phyloP scores from a whole-genome alignment of 2,888 invertebrate genomes.

The Clusia tigrina region DNA sequence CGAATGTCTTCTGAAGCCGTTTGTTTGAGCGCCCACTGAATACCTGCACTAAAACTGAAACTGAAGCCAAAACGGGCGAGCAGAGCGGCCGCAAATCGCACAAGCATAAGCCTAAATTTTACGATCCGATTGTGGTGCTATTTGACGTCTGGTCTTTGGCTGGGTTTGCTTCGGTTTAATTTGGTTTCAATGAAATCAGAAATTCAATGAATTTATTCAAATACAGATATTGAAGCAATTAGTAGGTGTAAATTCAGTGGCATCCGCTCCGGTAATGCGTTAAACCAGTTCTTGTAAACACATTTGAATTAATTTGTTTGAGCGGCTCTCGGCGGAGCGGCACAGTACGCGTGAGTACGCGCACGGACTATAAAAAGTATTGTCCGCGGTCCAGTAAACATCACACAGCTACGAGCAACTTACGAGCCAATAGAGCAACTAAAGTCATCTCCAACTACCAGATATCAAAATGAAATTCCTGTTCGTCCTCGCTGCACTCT shows the following conservation, averaged over 20 bases:
- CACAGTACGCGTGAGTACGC: no score
- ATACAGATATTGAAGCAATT: background rate
- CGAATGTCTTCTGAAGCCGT: no score
- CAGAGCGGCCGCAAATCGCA: no score
- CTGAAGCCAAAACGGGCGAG: no score
- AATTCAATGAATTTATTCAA: no score
- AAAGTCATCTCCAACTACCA: background rate
- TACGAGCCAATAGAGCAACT: background rate
- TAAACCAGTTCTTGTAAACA: background rate
- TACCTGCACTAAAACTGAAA: no score
- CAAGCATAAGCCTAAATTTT: no score
- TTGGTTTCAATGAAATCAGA: no score
- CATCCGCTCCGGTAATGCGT: background rate
- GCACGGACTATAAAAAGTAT: background rate
- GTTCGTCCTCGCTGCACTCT: constrained; percentile 62
- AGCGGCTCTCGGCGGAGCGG: background rate
- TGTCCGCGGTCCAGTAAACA: background rate
- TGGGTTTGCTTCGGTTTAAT: no score
- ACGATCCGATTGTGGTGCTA: no score
- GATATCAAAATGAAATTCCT: constrained; percentile 46
- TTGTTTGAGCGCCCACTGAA: no score
- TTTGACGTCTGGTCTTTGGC: no score
- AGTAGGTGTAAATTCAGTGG: constrained; percentile 4
- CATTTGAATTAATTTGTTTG: background rate
- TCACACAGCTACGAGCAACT: background rate